Conservation (phyloP, 1,140 invertebrate genomes). For the Drosophila pallidifrons region DNA sequence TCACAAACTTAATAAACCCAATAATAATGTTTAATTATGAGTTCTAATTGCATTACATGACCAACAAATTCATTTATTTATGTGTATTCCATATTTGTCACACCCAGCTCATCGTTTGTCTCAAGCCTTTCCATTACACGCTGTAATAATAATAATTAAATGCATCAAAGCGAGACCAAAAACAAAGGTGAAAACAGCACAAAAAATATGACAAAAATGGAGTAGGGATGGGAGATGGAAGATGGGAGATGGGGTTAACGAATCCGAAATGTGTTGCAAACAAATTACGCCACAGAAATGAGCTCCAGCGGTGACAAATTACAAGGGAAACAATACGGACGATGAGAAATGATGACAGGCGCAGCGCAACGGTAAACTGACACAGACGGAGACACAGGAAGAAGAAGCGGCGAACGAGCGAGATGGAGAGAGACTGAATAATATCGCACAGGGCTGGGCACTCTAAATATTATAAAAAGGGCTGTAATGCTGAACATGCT, state of each 20-base stretch:
- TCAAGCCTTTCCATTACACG: slow-evolving; percentile 39
- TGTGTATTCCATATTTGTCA: slow-evolving; percentile 16
- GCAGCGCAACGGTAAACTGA: slow-evolving; percentile 54
- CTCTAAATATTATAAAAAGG: slow-evolving; percentile 16
- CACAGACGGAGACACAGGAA: slow-evolving; percentile 33
- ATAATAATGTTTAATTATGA: neutral
- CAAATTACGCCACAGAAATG: slow-evolving; percentile 79
- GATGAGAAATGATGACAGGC: slow-evolving; percentile 80
- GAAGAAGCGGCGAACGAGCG: neutral
- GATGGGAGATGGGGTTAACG: slow-evolving; percentile 27
- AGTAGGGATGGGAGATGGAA: neutral
- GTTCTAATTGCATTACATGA: slow-evolving; percentile 17
- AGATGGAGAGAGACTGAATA: slow-evolving; percentile 10
- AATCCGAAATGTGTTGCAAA: slow-evolving; percentile 77
- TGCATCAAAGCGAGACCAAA: slow-evolving; percentile 52
- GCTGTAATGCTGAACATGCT: slow-evolving; percentile 34
- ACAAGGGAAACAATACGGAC: slow-evolving; percentile 70
- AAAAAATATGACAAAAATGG: slow-evolving; percentile 14
- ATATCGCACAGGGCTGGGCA: slow-evolving; percentile 27
- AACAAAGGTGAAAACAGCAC: slow-evolving; percentile 59
- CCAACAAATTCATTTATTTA: neutral
- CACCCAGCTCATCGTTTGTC: slow-evolving; percentile 27
- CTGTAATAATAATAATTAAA: slow-evolving; percentile 73
- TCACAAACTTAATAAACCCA: too few species aligned
- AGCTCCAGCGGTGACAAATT: slow-evolving; percentile 82